Percentiles rank a stretch among this genome's conserved stretches.
Conservation (phyloP, 2,888 invertebrate species). For the Rhodophaea formosa region DNA sequence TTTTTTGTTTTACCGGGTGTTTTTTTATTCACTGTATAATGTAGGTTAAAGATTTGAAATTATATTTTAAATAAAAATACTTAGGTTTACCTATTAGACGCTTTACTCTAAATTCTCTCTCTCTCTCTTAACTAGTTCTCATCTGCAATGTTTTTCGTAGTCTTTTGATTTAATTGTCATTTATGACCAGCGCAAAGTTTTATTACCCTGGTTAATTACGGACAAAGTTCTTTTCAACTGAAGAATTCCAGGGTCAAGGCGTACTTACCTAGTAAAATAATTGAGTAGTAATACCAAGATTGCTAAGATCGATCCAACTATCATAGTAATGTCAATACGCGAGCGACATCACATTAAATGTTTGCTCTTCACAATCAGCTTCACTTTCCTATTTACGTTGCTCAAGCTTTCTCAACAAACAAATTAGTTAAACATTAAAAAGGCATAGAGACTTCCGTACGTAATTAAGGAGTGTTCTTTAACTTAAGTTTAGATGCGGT, state of each 20-base stretch:
- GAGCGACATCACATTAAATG: background rate
- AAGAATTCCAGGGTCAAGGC: no score
- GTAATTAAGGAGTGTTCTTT: constrained; percentile 65
- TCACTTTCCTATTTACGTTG: constrained; percentile 19
- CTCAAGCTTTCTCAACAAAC: constrained; percentile 40
- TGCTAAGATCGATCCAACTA: constrained; percentile 10
- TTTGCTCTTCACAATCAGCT: constrained; percentile 15
- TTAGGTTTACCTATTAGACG: no score
- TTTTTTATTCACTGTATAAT: background rate
- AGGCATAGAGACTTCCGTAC: constrained; percentile 65
- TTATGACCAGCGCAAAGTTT: no score
- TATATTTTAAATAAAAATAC: no score
- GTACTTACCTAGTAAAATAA: no score
- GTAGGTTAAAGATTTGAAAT: no score
- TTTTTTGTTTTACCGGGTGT: constrained; percentile 14
- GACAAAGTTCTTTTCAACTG: no score
- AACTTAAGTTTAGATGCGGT: constrained; percentile 59
- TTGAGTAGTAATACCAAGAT: background rate
- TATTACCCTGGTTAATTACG: no score
- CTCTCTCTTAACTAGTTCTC: no score
- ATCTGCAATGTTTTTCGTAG: no score
- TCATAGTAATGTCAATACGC: constrained; percentile 1
- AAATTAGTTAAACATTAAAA: constrained; percentile 71
- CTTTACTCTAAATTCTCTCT: no score
- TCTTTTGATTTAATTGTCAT: no score